These are phyloP conservation scores for Mionectes olivaceus DNA, from an alignment of 2,797 vertebrate genomes.

Conservation along the genomic window DNA sequence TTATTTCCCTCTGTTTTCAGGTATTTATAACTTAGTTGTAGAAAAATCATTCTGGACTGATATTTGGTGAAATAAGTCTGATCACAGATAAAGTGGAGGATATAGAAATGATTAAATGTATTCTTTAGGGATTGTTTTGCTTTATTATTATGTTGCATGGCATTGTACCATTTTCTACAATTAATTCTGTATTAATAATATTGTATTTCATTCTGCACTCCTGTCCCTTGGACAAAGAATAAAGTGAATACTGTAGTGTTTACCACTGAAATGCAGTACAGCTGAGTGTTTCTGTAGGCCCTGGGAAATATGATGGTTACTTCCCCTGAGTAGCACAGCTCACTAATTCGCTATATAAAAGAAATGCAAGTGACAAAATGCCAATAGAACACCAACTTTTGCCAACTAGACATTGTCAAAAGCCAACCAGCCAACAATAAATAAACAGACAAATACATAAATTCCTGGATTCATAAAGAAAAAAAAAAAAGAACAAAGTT, in stretches of 20 bases:
- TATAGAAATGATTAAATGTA: neutral
- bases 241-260: neutral
- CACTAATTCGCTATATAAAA: neutral
- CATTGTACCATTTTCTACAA: neutral
- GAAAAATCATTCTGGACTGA: slow-evolving; percentile 57
- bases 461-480: neutral
- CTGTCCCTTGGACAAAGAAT: neutral
- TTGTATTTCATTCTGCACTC: neutral
- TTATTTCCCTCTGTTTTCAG: slow-evolving; percentile 60
- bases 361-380: neutral
- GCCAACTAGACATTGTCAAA: neutral
- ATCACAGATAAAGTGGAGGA: neutral
- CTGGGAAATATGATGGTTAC: neutral
- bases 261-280: neutral
- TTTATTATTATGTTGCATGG: neutral
- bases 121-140: neutral
- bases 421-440: neutral
- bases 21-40: slow-evolving; percentile 70
- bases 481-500: neutral
- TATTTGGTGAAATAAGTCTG: slow-evolving; percentile 47
- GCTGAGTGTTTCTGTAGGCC: neutral
- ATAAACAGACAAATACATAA: neutral
- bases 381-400: neutral
- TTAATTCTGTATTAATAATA: neutral
- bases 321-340: neutral